A percentile compares a stretch with the other conserved stretches of the same genome.
Conservation (phyloP, 2,797 vertebrate species). For the Ambastaia sidthimunki region DNA sequence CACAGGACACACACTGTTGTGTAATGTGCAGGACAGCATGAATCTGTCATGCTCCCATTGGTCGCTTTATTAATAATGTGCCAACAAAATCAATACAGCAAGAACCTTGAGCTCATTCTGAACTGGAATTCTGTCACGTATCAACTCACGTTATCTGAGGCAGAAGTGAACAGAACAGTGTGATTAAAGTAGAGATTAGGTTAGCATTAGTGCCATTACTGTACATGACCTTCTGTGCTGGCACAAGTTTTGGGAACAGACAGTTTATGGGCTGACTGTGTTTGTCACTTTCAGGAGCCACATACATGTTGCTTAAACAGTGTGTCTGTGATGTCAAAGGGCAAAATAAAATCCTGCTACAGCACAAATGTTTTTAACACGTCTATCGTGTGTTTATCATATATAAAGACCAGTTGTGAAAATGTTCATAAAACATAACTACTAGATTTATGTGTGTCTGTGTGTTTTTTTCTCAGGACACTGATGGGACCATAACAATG, state of each 20-base stretch:
- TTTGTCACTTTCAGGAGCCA: neutral
- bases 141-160: conserved; percentile 18
- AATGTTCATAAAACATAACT: conserved; percentile 55
- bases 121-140: too few relatives aligned
- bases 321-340: neutral
- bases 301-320: too few relatives aligned
- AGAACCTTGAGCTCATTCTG: conserved; percentile 37
- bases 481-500: neutral
- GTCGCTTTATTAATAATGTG: conserved; percentile 46
- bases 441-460: conserved; percentile 46
- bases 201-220: neutral
- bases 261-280: neutral
- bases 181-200: neutral
- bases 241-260: neutral
- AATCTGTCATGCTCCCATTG: conserved; percentile 35
- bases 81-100: conserved; percentile 44
- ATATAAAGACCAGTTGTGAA: conserved; percentile 42
- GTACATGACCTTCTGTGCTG: neutral
- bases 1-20: conserved; percentile 23
- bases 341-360: neutral
- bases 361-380: neutral
- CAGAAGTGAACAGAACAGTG: neutral
- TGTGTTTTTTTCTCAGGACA: conserved; percentile 14
- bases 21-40: conserved; percentile 19
- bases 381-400: conserved; percentile 16